A percentile compares a stretch with the other conserved stretches of the same genome.
These are phyloP conservation scores for honey bee (Apis mellifera) DNA, from an alignment of 1,140 invertebrate species.

Conservation along the genomic window Amel_HAv3.1 CM009937.2:8576501-8577000, in stretches of 20 bases:
- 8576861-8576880: conserved; percentile 38
- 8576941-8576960: conserved; percentile 14
- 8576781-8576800: conserved; percentile 11
- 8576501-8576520: not conserved
- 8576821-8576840: conserved; percentile 27
- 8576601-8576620: conserved; percentile 34
- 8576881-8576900: conserved; percentile 53
- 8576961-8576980: conserved; percentile 62
- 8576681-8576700: conserved; percentile 21
- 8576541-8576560: not conserved
- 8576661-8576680: conserved; percentile 45
- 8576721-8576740: conserved; percentile 35
- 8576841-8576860: conserved; percentile 31
- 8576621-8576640: conserved; percentile 1
- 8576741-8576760: conserved; percentile 47
- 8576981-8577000: conserved; percentile 70
- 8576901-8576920: conserved; percentile 49
- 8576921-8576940: conserved; percentile 53
- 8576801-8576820: conserved; percentile 44
- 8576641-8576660: conserved; percentile 29
- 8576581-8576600: conserved; percentile 27
- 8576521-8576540: not conserved
- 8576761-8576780: conserved; percentile 48
- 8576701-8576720: conserved; percentile 14
- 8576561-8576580: not conserved